phyloP scores from a whole-genome alignment of 2,797 vertebrate species.

The Premnoplex brunnescens region DNA sequence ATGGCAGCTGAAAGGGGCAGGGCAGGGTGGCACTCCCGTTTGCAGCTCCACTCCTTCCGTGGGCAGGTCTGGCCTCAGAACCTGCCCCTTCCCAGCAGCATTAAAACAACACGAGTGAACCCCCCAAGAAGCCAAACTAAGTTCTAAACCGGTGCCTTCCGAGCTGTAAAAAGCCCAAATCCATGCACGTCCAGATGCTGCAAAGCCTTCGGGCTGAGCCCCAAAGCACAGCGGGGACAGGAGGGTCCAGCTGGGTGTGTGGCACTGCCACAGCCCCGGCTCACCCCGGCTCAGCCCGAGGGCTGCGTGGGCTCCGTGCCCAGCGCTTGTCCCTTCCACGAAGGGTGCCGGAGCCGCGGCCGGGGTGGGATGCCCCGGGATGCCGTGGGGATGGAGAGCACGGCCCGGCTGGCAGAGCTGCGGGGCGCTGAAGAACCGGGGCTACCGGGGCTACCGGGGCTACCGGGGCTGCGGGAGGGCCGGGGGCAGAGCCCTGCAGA shows the following conservation, averaged over 20 bases:
- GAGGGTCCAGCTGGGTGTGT: too few species aligned
- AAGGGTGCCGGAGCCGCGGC: constrained; percentile 47
- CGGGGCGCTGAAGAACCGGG: neutral
- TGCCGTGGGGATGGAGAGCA: constrained; percentile 18
- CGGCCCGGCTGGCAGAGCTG: constrained; percentile 47
- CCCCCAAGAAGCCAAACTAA: neutral
- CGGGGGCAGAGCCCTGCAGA: constrained; percentile 39
- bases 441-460: too few species aligned
- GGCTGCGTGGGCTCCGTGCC: too few species aligned
- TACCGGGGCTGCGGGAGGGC: constrained; percentile 26
- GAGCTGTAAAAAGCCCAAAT: neutral
- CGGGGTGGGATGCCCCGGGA: constrained; percentile 29
- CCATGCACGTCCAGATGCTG: neutral
- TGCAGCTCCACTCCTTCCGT: neutral
- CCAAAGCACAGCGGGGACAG: neutral
- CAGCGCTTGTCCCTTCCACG: constrained; percentile 7
- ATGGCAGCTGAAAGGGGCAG: neutral
- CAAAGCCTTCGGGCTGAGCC: neutral
- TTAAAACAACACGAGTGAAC: neutral
- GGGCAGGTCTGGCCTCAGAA: neutral
- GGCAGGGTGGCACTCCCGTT: neutral
- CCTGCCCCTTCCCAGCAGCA: neutral
- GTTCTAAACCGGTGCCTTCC: neutral
- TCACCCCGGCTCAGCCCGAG: too few species aligned
- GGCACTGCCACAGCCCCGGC: too few species aligned